phyloP scores from a whole-genome alignment of 2,797 vertebrate genomes.

The Chlorospingus semifuscus region DNA sequence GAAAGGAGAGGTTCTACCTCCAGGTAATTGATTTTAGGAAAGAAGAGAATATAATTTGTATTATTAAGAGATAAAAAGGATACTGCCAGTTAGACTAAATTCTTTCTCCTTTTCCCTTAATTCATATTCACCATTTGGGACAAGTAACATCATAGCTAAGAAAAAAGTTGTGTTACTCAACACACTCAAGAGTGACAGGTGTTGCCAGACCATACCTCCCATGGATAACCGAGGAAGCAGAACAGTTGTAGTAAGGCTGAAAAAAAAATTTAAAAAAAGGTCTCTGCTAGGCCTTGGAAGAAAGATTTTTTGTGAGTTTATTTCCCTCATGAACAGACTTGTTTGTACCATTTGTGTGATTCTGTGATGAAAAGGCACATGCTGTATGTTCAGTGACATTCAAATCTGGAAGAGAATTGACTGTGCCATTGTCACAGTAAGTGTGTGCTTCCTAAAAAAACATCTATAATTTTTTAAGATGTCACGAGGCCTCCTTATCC shows the following conservation, averaged over 20 bases:
- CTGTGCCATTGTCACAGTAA: neutral
- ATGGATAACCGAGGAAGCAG: neutral
- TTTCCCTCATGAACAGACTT: neutral
- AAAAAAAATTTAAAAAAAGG: neutral
- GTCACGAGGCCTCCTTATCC: neutral
- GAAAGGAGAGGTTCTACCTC: neutral
- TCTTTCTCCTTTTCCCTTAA: neutral
- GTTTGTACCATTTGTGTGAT: neutral
- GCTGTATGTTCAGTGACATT: neutral
- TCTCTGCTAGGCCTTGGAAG: neutral
- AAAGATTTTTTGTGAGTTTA: neutral
- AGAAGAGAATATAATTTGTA: neutral
- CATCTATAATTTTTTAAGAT: rapidly evolving
- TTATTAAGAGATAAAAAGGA: neutral
- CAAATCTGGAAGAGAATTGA: neutral
- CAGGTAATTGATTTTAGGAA: neutral
- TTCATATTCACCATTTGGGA: neutral
- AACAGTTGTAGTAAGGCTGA: neutral
- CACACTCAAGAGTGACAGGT: neutral
- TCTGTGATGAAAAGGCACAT: neutral
- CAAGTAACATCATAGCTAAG: neutral
- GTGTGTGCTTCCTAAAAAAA: neutral
- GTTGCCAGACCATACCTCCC: neutral
- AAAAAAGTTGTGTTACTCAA: neutral
- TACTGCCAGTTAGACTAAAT: neutral